Evolutionary conservation across 1,140 invertebrate genomes (phyloP).

Genomic region (Drosophila leontia): DNA sequence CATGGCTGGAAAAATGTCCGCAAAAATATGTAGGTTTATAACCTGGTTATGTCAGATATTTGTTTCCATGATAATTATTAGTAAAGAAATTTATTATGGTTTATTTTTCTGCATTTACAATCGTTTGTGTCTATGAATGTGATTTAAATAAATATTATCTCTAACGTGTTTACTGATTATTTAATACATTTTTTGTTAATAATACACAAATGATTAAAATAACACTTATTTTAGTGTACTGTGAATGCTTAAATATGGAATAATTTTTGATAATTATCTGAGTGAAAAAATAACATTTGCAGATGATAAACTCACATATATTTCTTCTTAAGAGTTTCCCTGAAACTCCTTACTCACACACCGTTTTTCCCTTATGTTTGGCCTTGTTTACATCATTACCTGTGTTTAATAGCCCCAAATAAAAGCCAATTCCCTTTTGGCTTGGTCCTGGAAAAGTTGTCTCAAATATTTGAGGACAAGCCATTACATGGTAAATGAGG

Average conservation of each 20-base stretch:
- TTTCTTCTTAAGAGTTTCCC: background rate
- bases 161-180: background rate
- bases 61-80: background rate
- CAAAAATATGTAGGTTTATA: constrained; percentile 37
- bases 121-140: background rate
- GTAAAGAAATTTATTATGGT: background rate
- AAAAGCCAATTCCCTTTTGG: constrained; percentile 2
- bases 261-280: background rate
- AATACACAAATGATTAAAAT: background rate
- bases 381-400: constrained; percentile 36
- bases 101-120: background rate
- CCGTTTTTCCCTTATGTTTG: background rate
- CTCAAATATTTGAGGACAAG: constrained; percentile 42
- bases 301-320: background rate
- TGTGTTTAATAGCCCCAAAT: constrained; percentile 14
- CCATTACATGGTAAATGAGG: constrained; percentile 63
- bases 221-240: background rate
- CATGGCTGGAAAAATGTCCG: constrained; percentile 17
- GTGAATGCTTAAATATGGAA: background rate
- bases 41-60: constrained; percentile 3
- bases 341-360: background rate
- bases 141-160: constrained; percentile 7
- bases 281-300: too few species aligned
- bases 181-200: background rate
- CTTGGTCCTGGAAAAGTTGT: constrained; percentile 13